These are phyloP conservation scores for Tipula helvola DNA, from an alignment of 2,888 invertebrate species.

Conservation along the genomic window DNA sequence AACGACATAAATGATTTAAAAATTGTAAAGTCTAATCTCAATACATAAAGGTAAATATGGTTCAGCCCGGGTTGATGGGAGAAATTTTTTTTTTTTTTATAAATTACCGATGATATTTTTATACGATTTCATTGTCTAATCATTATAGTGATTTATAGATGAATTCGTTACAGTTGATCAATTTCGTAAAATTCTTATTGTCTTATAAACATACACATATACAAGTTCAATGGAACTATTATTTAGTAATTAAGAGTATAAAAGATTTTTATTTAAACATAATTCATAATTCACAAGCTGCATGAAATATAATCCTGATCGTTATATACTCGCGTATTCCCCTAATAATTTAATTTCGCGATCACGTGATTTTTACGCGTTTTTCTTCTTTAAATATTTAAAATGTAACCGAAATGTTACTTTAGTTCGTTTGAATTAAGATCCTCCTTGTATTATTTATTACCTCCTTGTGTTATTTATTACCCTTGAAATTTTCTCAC, in stretches of 20 bases:
- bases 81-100: background rate
- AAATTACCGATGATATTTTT: background rate
- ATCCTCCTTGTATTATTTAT: background rate
- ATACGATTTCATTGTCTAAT: background rate
- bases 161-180: background rate
- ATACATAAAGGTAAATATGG: background rate
- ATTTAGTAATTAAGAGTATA: background rate
- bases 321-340: background rate
- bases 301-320: too few species aligned
- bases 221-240: background rate
- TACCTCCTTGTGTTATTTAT: background rate
- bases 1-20: background rate
- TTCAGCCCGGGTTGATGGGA: background rate
- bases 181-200: background rate
- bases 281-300: too few species aligned
- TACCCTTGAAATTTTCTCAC: background rate
- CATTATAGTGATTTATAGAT: background rate
- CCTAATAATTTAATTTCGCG: background rate
- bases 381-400: background rate
- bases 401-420: background rate
- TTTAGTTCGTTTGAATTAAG: background rate
- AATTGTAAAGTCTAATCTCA: too few species aligned
- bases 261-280: too few species aligned
- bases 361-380: background rate
- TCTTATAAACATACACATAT: background rate